A percentile compares a stretch with the other conserved stretches of the same genome.
Evolutionary conservation across 2,113 vertebrate genomes (phyloP).

Genomic region (Aix galericulata): DNA sequence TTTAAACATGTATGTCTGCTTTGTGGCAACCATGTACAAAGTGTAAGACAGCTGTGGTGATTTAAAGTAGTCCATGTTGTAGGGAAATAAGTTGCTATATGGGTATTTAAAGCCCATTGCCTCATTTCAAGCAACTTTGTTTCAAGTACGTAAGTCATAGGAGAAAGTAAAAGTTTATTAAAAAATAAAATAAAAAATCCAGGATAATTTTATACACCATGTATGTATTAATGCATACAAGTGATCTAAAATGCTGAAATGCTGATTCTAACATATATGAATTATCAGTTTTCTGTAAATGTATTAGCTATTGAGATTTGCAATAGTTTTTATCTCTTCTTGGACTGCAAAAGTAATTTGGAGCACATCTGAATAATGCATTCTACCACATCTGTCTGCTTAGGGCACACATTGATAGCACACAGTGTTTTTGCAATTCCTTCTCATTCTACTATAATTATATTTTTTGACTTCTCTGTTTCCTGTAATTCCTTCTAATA

Average conservation of each 20-base stretch:
- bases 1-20: not conserved
- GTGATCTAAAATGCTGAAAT: not conserved
- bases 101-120: not conserved
- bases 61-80: not conserved
- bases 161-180: not conserved
- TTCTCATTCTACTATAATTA: not conserved
- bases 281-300: not conserved
- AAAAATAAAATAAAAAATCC: too few relatives aligned
- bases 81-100: not conserved
- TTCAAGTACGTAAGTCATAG: not conserved
- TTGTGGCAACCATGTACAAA: not conserved
- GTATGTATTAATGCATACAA: not conserved
- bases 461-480: not conserved
- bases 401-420: not conserved
- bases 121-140: not conserved
- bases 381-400: not conserved
- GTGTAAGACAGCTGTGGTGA: not conserved
- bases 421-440: not conserved
- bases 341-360: not conserved
- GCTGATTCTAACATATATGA: not conserved
- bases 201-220: not conserved
- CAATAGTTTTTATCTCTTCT: not conserved
- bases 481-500: not conserved
- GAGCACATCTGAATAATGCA: not conserved
- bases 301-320: not conserved